Base-by-base conservation (phyloP, 2,888 invertebrate genomes). In the Caenorhabditis sulstoni region DNA sequence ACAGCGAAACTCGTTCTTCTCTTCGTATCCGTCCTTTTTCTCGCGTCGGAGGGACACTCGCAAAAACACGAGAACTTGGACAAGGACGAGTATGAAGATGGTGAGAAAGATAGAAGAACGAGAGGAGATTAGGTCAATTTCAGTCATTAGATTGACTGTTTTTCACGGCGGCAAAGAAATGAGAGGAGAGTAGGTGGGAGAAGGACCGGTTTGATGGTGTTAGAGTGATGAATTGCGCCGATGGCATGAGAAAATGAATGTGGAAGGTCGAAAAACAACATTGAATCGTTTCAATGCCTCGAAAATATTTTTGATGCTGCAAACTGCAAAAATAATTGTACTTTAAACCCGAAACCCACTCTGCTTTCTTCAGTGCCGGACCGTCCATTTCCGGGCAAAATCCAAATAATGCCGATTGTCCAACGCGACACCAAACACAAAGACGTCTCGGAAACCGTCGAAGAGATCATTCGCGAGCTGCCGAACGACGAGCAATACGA, bases 391-490 rank as follows among this genome's bases (percentile, higher is more conserved):
- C 64, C 73, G 37, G 79, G 79, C n/a, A 61, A 57, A 68, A 55
- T 79, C 37, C 58, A 79, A 52, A 73, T 79, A 29, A 73, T 79
- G 79, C 79, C 73, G 11, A 79, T 79, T 29, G 73, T 79, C 3
- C 79, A 79, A 49, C 71, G 79, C 9, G 77, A 77, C 45, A 77
- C 77, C 37, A 77, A 77, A 59, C 64, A 57, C 61, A 61, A 61
- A 58, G 64, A 52, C 35, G 65, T 70, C 1, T 59, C 64, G 1
- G 65, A 70, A 57, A 55, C 64, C 0, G 73, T 79, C n/a, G 47
- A 79, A 37, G 79, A 79, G 20, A 79, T 79, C n/a, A 79, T 79
- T 14, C 45, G 73, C 18, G 73, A 73, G 47, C 64, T 73, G 53
- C 79, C 79, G 23, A 79, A 73, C 45, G 79, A 79, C 49, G 73